Base-by-base conservation (phyloP, 2,888 invertebrate species). In the Syrista parreyssii region DNA sequence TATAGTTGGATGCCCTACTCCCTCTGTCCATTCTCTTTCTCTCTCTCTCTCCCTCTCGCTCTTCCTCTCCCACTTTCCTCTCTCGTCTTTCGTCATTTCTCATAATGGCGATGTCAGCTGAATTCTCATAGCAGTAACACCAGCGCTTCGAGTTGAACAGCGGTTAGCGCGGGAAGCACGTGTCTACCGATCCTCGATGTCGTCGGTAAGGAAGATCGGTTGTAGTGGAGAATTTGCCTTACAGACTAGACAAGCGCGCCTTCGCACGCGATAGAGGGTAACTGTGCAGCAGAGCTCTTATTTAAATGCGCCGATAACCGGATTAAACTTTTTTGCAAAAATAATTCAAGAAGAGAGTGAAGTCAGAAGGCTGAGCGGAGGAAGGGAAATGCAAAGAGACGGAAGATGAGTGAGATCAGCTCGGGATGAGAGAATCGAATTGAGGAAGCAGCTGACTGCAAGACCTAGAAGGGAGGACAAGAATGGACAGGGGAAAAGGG, bases 311-410 rank as follows among this genome's bases (percentile, higher is more conserved):
- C 6, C 15, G 15, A 40, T 40, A 15, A 40, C 40, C 15, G 40
- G 1, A 15, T 15, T 15, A 15, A 0, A 40, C 73, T 33, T 31
- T n/a, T 4, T 73, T 11, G 33, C 11, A 72, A 23, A 23, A 73
- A 6, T 32, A 34, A 74, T 35, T 71, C 72, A 74, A 77, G 34
- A 68, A 78, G 36, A 73, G 68, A 69, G 55, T 68, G 31, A 77
- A 73, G 76, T 77, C 72, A 76, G n/a, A 75, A 68, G 69, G 75
- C 33, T 55, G 15, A n/a, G 69, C 23, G 71, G 73, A 75, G 71
- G 68, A 73, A 77, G 73, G 73, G 34, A 69, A 9, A 40, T 35
- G 74, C 23, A 33, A 36, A 72, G 36, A 68, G 73, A n/a, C 33
- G 4, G 15, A 40, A 40, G 15, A 15, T 15, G 40, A 6, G 6